These are phyloP conservation scores for Petroica traversi DNA, from an alignment of 2,113 vertebrate species.

Conservation along the genomic window DNA sequence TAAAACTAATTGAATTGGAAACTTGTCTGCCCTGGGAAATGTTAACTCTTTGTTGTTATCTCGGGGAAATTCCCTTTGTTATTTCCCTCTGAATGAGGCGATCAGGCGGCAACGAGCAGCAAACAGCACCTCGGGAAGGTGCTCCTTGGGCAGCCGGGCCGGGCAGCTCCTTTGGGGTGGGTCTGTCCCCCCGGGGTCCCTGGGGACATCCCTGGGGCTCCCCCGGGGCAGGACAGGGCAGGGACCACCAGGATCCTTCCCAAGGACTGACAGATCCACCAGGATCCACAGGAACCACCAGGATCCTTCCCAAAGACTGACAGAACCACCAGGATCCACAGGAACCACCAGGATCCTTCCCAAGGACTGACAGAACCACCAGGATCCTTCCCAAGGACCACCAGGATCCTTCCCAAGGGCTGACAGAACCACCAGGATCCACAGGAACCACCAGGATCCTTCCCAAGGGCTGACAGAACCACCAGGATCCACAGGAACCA, in stretches of 20 bases:
- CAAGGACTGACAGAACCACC: neutral
- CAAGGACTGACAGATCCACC: no score
- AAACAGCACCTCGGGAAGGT: neutral
- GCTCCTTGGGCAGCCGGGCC: no score
- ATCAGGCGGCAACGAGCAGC: neutral
- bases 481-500: neutral
- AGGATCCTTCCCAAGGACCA: neutral
- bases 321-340: neutral
- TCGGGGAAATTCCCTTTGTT: conserved; percentile 85
- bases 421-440: no score
- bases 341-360: neutral
- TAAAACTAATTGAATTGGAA: conserved; percentile 99
- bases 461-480: no score
- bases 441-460: no score
- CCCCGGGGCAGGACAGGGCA: neutral
- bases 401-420: neutral
- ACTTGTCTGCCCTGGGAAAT: conserved; percentile 97
- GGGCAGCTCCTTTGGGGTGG: neutral
- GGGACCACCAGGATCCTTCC: neutral
- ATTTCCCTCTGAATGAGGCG: conserved; percentile 46
- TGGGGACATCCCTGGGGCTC: neutral
- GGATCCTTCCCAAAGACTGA: neutral
- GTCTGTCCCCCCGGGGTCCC: neutral
- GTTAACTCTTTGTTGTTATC: conserved; percentile 93
- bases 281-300: neutral